Percentiles rank a stretch among this genome's conserved stretches.
Evolutionary conservation across 2,113 vertebrate genomes (phyloP).

Genomic region (Monopterus albus): DNA sequence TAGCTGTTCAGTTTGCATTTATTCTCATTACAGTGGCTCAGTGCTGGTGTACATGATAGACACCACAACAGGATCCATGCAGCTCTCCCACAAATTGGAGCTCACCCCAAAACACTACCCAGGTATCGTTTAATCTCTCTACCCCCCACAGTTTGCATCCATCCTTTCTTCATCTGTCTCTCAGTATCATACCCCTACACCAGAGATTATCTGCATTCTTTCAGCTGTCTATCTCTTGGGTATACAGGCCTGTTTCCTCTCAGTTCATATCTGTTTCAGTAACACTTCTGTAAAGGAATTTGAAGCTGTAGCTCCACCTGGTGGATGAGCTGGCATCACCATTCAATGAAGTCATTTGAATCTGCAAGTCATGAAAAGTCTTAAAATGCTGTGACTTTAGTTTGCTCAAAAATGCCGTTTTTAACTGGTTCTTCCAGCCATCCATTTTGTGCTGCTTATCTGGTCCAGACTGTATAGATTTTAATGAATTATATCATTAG

Average conservation of each 20-base stretch:
- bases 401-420: not conserved
- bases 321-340: conserved; percentile 7
- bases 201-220: conserved; percentile 23
- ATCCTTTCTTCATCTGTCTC: no score
- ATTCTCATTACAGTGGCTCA: conserved; percentile 86
- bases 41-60: conserved; percentile 97
- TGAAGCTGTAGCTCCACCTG: conserved; percentile 51
- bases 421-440: not conserved
- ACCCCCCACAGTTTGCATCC: no score
- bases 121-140: conserved; percentile 87
- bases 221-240: conserved; percentile 1
- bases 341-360: no score
- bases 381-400: not conserved
- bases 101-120: conserved; percentile 98
- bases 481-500: not conserved
- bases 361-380: not conserved
- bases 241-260: conserved; percentile 9
- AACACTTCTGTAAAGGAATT: not conserved
- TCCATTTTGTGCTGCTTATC: not conserved
- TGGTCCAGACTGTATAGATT: not conserved
- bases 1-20: not conserved
- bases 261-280: conserved; percentile 10
- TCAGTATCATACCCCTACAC: no score
- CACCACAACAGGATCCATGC: conserved; percentile 94
- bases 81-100: conserved; percentile 96